A percentile compares a stretch with the other conserved stretches of the same genome.
Evolutionary conservation across 2,113 vertebrate species (phyloP).

Genomic region (Orycteropus afer): DNA sequence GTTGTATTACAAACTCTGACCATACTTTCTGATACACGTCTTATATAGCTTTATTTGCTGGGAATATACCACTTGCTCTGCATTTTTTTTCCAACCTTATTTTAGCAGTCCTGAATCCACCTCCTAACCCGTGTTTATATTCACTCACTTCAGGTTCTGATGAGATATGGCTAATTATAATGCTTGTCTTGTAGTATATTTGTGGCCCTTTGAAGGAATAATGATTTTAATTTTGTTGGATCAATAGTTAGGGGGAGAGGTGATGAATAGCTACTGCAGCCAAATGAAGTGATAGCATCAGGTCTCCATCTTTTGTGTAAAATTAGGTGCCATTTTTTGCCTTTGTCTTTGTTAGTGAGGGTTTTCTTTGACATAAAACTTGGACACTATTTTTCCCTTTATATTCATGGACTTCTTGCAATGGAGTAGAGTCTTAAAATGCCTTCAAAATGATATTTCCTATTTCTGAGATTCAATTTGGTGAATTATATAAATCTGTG

Average conservation of each 20-base stretch:
- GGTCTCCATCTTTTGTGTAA: conserved; percentile 3
- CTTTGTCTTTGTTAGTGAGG: background rate
- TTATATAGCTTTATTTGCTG: background rate
- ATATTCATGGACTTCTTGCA: background rate
- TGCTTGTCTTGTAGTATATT: background rate
- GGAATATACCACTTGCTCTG: background rate
- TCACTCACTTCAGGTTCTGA: background rate
- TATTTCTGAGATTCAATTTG: background rate
- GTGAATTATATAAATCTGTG: conserved; percentile 20
- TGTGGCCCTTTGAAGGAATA: background rate
- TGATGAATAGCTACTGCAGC: background rate
- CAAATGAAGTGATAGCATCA: background rate
- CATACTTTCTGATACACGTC: background rate
- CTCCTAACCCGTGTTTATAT: background rate
- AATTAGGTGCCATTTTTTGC: background rate
- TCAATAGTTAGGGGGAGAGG: background rate
- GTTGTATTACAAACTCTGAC: background rate
- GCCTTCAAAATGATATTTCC: background rate
- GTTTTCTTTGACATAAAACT: conserved; percentile 37
- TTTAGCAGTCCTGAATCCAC: background rate
- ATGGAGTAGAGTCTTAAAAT: background rate
- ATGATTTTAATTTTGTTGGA: background rate
- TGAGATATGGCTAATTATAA: background rate
- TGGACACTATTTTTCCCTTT: background rate
- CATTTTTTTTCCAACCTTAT: conserved; percentile 34